phyloP scores from a whole-genome alignment of 2,113 vertebrate species.

The Ageneiosus marmoratus region DNA sequence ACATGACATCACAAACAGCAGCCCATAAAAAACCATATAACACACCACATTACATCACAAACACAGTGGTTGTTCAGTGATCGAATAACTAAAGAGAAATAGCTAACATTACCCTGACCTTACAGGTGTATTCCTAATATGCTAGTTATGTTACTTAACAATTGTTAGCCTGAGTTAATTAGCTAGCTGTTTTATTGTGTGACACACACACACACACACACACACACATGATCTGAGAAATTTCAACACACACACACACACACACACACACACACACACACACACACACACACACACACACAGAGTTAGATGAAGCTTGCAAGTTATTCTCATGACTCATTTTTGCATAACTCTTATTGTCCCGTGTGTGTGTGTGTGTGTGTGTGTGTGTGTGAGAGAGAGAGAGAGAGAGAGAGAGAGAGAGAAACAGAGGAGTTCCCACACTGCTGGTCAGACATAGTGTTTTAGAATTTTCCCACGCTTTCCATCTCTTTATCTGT shows the following conservation, averaged over 20 bases:
- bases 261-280: not conserved
- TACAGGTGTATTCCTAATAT: not conserved
- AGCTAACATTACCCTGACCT: not conserved
- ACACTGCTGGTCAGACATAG: slow-evolving; percentile 20
- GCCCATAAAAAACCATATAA: not conserved
- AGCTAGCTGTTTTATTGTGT: not conserved
- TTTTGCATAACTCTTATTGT: slow-evolving; percentile 1
- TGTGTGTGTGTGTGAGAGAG: not conserved
- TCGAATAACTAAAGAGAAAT: not conserved
- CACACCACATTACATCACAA: not conserved
- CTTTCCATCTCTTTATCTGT: slow-evolving; percentile 6
- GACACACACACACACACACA: no score
- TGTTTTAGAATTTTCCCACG: slow-evolving; percentile 23
- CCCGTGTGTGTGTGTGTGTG: not conserved
- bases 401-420: slow-evolving; percentile 10
- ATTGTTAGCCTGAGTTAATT: not conserved
- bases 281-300: not conserved
- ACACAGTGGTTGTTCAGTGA: not conserved
- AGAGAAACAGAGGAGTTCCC: not conserved
- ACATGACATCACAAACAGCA: not conserved
- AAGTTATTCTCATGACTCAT: slow-evolving; percentile 19
- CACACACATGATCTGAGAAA: not conserved
- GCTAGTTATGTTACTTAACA: not conserved
- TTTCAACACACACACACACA: not conserved
- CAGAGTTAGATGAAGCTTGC: not conserved